Evolutionary conservation across 2,888 invertebrate genomes (phyloP).

Genomic region (Bedellia somnulentella): DNA sequence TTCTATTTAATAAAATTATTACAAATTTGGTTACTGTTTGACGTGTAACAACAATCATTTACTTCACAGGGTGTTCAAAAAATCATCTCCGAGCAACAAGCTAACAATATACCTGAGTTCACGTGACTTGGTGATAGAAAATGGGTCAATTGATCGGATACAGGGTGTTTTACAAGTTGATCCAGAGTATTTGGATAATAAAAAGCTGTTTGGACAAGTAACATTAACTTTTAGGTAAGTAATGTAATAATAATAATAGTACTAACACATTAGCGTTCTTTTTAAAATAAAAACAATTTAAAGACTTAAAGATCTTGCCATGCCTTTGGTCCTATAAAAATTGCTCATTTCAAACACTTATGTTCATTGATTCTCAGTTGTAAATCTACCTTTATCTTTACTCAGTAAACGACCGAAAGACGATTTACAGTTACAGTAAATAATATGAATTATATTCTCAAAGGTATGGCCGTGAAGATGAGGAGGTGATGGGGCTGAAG

Average conservation of each 20-base stretch:
- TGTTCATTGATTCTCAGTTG: too few relatives aligned
- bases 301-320: too few relatives aligned
- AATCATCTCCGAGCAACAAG: slow-evolving; percentile 83
- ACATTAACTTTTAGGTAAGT: slow-evolving; percentile 86
- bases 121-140: slow-evolving; percentile 76
- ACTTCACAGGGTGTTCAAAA: slow-evolving; percentile 76
- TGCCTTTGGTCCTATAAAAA: too few relatives aligned
- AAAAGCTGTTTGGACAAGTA: slow-evolving; percentile 83
- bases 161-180: slow-evolving; percentile 93
- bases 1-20: too few relatives aligned
- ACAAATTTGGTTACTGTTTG: too few relatives aligned
- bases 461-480: slow-evolving; percentile 94
- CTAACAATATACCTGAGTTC: slow-evolving; percentile 81
- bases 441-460: too few relatives aligned
- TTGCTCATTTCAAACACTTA: too few relatives aligned
- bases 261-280: background rate
- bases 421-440: too few relatives aligned
- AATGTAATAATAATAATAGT: background rate
- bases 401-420: too few relatives aligned
- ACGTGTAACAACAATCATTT: too few relatives aligned
- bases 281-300: too few relatives aligned
- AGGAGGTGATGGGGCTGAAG: slow-evolving; percentile 96
- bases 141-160: slow-evolving; percentile 73
- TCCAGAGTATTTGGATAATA: slow-evolving; percentile 74
- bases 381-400: too few relatives aligned